These are phyloP conservation scores for Anguilla marmorata DNA, from an alignment of 2,797 vertebrate species.

Conservation along the genomic window DNA sequence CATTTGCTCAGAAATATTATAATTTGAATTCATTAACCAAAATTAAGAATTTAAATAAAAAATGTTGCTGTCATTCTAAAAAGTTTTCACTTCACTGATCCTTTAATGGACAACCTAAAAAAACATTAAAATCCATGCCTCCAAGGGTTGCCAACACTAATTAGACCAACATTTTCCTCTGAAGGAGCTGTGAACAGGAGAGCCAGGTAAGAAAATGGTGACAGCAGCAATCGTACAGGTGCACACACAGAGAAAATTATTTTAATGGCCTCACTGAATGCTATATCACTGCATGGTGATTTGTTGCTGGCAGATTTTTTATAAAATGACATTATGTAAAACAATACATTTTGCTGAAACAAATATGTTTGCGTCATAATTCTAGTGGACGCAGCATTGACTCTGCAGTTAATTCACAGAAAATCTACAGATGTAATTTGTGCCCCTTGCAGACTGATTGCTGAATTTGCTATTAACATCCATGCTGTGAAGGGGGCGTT, in stretches of 20 bases:
- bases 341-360: not conserved
- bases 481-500: not conserved
- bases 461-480: not conserved
- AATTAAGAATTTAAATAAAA: not conserved
- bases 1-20: not conserved
- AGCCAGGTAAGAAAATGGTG: not conserved
- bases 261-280: not conserved
- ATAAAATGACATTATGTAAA: not conserved
- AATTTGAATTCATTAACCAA: not conserved
- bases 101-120: not conserved
- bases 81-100: not conserved
- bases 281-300: not conserved
- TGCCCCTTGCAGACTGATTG: not conserved
- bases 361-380: not conserved
- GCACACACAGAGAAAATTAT: not conserved
- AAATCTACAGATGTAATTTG: constrained; percentile 11
- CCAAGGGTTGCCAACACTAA: not conserved
- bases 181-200: not conserved
- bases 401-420: not conserved
- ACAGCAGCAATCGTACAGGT: not conserved
- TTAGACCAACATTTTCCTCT: not conserved
- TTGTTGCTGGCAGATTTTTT: not conserved
- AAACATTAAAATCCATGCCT: not conserved
- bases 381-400: not conserved
- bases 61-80: not conserved